These are phyloP conservation scores for Laupala kohalensis DNA, from an alignment of 1,140 invertebrate genomes.

Conservation along the genomic window DNA sequence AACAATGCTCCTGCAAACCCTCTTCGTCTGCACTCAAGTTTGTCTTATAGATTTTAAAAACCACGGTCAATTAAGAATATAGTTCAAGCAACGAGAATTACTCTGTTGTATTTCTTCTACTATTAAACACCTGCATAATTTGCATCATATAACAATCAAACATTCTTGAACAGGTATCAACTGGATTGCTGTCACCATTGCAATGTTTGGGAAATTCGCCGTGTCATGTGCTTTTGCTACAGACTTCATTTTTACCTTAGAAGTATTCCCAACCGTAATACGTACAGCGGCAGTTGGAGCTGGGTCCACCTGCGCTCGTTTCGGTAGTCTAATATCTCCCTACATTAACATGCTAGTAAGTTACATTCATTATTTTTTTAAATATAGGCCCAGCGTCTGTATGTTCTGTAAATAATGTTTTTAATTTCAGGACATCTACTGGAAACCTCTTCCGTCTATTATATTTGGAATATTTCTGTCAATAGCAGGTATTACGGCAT, in stretches of 20 bases:
- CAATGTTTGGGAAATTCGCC: slow-evolving; percentile 69
- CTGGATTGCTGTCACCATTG: slow-evolving; percentile 45
- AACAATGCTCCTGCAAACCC: no score
- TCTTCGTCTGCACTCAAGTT: no score
- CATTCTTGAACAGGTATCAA: no score
- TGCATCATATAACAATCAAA: no score
- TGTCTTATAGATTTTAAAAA: no score
- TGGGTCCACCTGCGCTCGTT: slow-evolving; percentile 57
- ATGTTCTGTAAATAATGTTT: no score
- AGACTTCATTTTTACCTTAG: slow-evolving; percentile 65
- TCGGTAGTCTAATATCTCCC: slow-evolving; percentile 63
- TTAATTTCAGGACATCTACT: background rate
- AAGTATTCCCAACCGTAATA: slow-evolving; percentile 72
- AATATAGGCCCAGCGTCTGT: no score
- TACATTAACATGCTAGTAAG: slow-evolving; percentile 48
- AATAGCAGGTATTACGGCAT: background rate
- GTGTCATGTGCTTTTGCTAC: slow-evolving; percentile 68
- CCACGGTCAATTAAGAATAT: no score
- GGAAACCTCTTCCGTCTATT: background rate
- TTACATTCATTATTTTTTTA: no score
- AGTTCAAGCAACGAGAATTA: no score
- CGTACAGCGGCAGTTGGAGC: slow-evolving; percentile 64
- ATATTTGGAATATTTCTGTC: background rate
- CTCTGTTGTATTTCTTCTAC: no score
- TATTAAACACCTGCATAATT: no score